These are phyloP conservation scores for Anas capensis DNA, from an alignment of 2,797 vertebrate species.

Conservation along the genomic window DNA sequence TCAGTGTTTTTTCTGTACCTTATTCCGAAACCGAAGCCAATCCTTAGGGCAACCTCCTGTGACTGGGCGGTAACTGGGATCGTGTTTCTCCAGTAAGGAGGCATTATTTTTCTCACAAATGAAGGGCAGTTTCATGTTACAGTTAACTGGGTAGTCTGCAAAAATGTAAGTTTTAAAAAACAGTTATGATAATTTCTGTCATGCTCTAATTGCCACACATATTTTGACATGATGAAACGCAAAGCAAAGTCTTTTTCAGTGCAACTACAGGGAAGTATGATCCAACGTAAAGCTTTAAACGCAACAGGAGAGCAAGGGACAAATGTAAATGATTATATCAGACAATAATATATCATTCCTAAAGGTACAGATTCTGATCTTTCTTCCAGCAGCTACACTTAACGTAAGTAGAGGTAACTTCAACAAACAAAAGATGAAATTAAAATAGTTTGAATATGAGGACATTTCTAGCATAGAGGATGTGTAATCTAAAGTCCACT, in stretches of 20 bases:
- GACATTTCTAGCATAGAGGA: background rate
- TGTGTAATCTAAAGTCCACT: background rate
- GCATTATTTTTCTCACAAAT: constrained; percentile 90
- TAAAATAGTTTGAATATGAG: background rate
- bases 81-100: constrained; percentile 86
- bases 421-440: background rate
- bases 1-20: constrained; percentile 81
- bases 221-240: background rate
- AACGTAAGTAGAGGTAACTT: background rate
- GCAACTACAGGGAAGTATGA: background rate
- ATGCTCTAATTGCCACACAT: background rate
- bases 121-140: constrained; percentile 84
- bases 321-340: background rate
- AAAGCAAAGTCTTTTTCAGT: background rate
- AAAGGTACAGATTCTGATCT: background rate
- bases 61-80: constrained; percentile 74
- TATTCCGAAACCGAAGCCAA: constrained; percentile 86
- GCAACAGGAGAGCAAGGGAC: background rate
- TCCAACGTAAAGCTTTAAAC: background rate
- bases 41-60: constrained; percentile 78
- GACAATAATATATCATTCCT: background rate
- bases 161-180: background rate
- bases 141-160: constrained; percentile 76
- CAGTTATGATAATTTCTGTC: background rate
- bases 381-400: background rate